phyloP scores from a whole-genome alignment of 1,140 invertebrate genomes.

The Andrena cerasifolii region DNA sequence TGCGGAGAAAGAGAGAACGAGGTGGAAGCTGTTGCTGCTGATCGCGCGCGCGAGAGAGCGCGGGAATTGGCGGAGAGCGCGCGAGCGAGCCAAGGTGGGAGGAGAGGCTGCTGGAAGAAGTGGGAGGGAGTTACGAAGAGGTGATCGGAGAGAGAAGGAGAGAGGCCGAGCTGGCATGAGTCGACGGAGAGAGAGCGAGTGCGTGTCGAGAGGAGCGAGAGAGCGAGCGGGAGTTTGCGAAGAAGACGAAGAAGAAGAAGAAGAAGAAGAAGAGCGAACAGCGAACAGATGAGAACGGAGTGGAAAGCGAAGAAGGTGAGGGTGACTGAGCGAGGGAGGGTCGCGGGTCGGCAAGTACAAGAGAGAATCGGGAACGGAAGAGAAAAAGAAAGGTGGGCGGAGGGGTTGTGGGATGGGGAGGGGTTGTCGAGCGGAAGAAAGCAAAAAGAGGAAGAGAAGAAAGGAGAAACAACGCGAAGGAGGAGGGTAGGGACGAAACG shows the following conservation, averaged over 20 bases:
- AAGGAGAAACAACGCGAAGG: neutral
- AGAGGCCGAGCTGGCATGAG: constrained; percentile 2
- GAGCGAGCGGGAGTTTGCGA: neutral
- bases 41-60: constrained; percentile 36
- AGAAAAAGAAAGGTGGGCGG: constrained; percentile 20
- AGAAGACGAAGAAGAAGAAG: constrained; percentile 1
- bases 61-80: constrained; percentile 1
- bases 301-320: neutral
- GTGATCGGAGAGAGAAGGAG: constrained; percentile 21
- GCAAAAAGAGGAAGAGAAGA: constrained; percentile 22
- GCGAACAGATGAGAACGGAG: neutral
- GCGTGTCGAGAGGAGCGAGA: constrained; percentile 10
- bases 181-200: constrained; percentile 14
- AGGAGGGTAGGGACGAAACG: constrained; percentile 37
- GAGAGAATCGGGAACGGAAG: constrained; percentile 11
- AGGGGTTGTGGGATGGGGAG: too few relatives aligned
- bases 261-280: neutral
- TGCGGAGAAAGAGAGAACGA: constrained; percentile 49
- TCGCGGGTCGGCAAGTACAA: constrained; percentile 8
- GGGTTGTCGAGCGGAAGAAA: constrained; percentile 21
- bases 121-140: constrained; percentile 58
- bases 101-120: constrained; percentile 41
- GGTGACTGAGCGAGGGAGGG: neutral
- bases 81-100: constrained; percentile 30
- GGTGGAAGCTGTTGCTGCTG: constrained; percentile 34